Percentiles rank a stretch among this genome's conserved stretches.
phyloP scores from a whole-genome alignment of 2,888 invertebrate species.

The Linnaemya tessellans region DNA sequence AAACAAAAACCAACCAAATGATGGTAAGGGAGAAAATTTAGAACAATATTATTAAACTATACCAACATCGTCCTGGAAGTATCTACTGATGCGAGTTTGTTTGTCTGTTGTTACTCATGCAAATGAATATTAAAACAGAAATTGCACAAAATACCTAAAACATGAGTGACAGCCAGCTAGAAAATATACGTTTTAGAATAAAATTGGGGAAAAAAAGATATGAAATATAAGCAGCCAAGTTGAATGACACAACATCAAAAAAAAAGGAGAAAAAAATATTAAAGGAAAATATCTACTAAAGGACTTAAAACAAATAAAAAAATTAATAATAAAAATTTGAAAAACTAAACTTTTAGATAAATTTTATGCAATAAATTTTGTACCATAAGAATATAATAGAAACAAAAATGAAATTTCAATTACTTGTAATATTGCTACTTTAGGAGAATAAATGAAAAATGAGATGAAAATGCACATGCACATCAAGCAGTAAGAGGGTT shows the following conservation, averaged over 20 bases:
- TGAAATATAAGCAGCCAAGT: conserved; percentile 6
- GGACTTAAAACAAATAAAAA: conserved; percentile 1
- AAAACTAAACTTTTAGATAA: conserved; percentile 57
- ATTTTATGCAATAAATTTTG: conserved; percentile 65
- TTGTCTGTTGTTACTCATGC: not conserved
- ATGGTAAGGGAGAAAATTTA: not conserved
- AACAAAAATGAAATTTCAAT: conserved; percentile 11
- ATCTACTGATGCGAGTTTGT: not conserved
- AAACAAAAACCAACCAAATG: conserved; percentile 12
- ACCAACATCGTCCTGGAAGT: not conserved
- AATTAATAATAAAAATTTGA: conserved; percentile 9
- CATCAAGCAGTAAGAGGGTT: conserved; percentile 6
- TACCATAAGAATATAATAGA: conserved; percentile 33
- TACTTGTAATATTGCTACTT: conserved; percentile 40
- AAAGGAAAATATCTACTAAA: not conserved
- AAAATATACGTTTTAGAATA: not conserved
- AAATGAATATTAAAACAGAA: conserved; percentile 34
- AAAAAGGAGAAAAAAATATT: not conserved
- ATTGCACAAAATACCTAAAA: conserved; percentile 35
- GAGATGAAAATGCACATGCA: not conserved
- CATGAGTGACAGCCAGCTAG: conserved; percentile 32
- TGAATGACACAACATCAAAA: conserved; percentile 44
- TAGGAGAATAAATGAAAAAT: conserved; percentile 30
- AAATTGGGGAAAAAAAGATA: not conserved
- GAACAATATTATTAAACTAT: conserved; percentile 31